phyloP scores from a whole-genome alignment of 2,888 invertebrate species.

The Lepidocyrtoides sp. region DNA sequence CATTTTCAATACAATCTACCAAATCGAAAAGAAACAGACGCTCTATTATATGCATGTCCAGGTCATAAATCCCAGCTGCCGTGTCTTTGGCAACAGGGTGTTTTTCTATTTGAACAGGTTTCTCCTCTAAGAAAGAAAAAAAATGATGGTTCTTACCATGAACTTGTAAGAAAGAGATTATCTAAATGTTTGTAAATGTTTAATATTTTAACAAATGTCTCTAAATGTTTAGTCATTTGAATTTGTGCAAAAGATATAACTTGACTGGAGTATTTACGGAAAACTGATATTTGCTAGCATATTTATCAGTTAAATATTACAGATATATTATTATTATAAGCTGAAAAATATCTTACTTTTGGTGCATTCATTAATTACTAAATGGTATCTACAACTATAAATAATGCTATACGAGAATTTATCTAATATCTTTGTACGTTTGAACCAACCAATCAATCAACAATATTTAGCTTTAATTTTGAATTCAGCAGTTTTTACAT shows the following conservation, averaged over 20 bases:
- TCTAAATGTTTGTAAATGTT: too few relatives aligned
- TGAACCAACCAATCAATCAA: background rate
- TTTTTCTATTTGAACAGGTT: background rate
- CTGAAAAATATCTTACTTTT: background rate
- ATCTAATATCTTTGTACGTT: background rate
- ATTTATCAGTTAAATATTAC: background rate
- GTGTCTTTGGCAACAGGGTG: constrained; percentile 72
- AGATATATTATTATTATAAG: background rate
- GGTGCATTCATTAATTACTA: background rate
- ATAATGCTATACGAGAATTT: background rate
- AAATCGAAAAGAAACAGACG: background rate
- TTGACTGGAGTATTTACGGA: background rate
- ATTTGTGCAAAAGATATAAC: too few relatives aligned
- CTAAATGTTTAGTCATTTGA: too few relatives aligned
- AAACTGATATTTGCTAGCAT: too few relatives aligned
- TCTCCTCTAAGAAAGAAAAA: background rate
- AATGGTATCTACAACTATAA: background rate
- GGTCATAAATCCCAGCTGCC: constrained; percentile 65
- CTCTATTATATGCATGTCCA: constrained; percentile 43
- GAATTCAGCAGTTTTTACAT: background rate
- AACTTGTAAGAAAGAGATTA: too few relatives aligned
- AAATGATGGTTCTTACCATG: background rate
- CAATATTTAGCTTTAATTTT: background rate
- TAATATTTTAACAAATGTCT: too few relatives aligned
- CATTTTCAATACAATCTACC: background rate